Conservation (phyloP, 2,797 vertebrate species). For the Staurois parvus region DNA sequence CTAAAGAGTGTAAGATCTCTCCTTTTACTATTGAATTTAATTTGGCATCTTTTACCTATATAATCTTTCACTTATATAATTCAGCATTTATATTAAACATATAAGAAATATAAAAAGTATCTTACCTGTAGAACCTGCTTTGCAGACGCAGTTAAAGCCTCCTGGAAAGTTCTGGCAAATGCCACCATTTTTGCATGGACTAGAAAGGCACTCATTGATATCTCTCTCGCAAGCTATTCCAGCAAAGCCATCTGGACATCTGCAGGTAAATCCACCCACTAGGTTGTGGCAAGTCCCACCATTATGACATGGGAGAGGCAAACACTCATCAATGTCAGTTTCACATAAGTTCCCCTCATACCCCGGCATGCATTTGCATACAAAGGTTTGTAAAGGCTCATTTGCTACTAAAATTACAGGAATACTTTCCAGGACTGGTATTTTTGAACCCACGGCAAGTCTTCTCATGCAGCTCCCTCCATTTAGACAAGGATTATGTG, state of each 20-base stretch:
- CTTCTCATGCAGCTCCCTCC: constrained; percentile 91
- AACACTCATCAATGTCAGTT: constrained; percentile 91
- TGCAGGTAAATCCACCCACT: constrained; percentile 95
- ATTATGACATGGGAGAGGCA: constrained; percentile 92
- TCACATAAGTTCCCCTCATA: constrained; percentile 90
- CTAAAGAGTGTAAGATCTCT: too few relatives aligned
- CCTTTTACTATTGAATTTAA: background rate
- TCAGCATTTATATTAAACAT: background rate
- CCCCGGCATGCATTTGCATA: constrained; percentile 91
- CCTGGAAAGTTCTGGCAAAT: constrained; percentile 94
- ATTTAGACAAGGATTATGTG: constrained; percentile 90
- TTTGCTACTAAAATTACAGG: constrained; percentile 91
- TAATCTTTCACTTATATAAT: too few relatives aligned
- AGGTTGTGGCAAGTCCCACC: constrained; percentile 92
- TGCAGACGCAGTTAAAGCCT: constrained; percentile 94
- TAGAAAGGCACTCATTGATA: constrained; percentile 93
- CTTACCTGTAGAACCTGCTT: constrained; percentile 94
- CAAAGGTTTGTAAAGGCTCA: constrained; percentile 85
- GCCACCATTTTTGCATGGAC: constrained; percentile 88
- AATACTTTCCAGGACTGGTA: constrained; percentile 86
- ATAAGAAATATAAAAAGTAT: background rate
- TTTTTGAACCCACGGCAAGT: constrained; percentile 80
- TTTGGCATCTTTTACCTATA: too few relatives aligned
- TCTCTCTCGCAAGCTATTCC: constrained; percentile 97
- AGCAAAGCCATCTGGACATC: constrained; percentile 92